Percentiles rank a stretch among this genome's conserved stretches.
These are phyloP conservation scores for Petrophora chlorosata DNA, from an alignment of 2,888 invertebrate species.

Conservation along the genomic window DNA sequence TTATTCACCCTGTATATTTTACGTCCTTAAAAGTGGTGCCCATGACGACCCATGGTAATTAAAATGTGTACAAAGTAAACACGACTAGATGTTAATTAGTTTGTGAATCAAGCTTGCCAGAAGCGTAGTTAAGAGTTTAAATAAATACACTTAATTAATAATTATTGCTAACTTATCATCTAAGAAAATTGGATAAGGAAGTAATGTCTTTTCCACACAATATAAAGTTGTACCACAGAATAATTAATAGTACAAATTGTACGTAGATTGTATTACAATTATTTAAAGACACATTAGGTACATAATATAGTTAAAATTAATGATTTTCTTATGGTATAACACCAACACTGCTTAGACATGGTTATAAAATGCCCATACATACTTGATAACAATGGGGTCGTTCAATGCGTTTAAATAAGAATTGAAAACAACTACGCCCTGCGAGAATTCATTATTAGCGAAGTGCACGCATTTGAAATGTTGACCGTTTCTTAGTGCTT, in stretches of 20 bases:
- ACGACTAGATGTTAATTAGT: conserved; percentile 2
- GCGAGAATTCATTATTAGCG: no score
- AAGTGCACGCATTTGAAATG: no score
- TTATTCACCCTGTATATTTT: no score
- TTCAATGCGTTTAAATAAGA: no score
- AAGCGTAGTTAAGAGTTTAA: neutral
- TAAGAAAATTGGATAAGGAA: conserved; percentile 38
- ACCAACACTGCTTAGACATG: conserved; percentile 25
- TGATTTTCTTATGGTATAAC: conserved; percentile 10
- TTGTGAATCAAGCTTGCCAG: neutral
- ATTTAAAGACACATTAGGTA: conserved; percentile 28
- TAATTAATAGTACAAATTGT: no score
- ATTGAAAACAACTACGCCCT: no score
- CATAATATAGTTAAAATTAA: conserved; percentile 22
- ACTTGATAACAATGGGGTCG: neutral
- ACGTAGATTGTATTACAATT: conserved; percentile 12
- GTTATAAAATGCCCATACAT: conserved; percentile 7
- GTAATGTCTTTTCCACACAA: conserved; percentile 53
- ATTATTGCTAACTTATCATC: conserved; percentile 22
- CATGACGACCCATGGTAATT: no score
- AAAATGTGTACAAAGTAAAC: neutral
- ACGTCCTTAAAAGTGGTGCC: no score
- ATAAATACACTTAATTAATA: neutral
- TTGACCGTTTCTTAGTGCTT: no score
- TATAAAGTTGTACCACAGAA: no score